A percentile compares a stretch with the other conserved stretches of the same genome.
Conservation (phyloP, 2,888 invertebrate genomes). For the Drosophila eohydei region DNA sequence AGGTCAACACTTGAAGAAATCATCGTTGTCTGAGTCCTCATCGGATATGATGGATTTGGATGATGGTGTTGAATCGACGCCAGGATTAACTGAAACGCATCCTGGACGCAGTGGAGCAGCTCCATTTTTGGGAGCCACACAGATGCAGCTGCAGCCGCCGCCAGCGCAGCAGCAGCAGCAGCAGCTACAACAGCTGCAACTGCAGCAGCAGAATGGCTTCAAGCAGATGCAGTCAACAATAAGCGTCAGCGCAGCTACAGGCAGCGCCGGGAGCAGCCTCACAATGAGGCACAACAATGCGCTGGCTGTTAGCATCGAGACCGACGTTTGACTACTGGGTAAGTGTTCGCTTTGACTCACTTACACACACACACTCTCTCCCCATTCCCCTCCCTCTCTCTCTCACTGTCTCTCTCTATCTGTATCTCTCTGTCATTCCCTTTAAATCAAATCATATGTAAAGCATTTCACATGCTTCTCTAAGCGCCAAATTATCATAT, state of each 20-base stretch:
- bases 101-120: constrained; percentile 84
- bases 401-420: constrained; percentile 13
- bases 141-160: constrained; percentile 52
- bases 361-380: constrained; percentile 1
- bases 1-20: constrained; percentile 96
- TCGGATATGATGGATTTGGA: constrained; percentile 97
- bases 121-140: constrained; percentile 85
- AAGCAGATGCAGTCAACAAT: constrained; percentile 78
- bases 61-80: constrained; percentile 89
- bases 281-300: constrained; percentile 92
- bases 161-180: constrained; percentile 54
- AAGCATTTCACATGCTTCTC: constrained; percentile 19
- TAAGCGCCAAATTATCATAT: not conserved
- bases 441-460: constrained; percentile 7
- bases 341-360: constrained; percentile 80
- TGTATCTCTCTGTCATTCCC: constrained; percentile 16
- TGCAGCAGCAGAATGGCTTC: constrained; percentile 79
- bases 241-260: constrained; percentile 67
- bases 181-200: constrained; percentile 68
- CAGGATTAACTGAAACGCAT: constrained; percentile 84
- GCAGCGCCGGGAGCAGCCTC: constrained; percentile 87
- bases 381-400: constrained; percentile 2
- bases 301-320: constrained; percentile 95
- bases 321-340: constrained; percentile 98
- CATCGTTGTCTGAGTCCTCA: constrained; percentile 94